Evolutionary conservation across 2,888 invertebrate species (phyloP).

Genomic region (Habrosyne pyritoides): DNA sequence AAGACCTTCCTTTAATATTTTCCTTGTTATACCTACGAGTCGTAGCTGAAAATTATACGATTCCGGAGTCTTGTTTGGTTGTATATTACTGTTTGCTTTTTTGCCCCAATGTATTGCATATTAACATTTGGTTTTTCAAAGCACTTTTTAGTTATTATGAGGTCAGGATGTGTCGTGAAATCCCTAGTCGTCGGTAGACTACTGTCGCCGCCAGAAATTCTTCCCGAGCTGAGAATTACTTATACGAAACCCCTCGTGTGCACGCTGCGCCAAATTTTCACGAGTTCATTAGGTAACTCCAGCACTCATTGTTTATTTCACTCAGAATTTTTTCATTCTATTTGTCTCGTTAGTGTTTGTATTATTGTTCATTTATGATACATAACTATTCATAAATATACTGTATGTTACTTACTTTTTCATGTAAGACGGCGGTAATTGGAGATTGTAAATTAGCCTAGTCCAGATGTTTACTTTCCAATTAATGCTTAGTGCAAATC

Average conservation of each 20-base stretch:
- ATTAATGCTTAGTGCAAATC: too few species aligned
- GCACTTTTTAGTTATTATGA: too few species aligned
- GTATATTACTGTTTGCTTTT: slow-evolving; percentile 30
- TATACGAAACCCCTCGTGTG: slow-evolving; percentile 64
- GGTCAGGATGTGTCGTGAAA: background rate
- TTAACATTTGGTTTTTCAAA: background rate
- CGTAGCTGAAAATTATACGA: slow-evolving; percentile 57
- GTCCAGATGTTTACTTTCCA: too few species aligned
- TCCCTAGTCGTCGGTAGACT: background rate
- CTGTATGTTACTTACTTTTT: too few species aligned
- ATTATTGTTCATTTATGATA: slow-evolving; percentile 48
- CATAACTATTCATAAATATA: slow-evolving; percentile 3
- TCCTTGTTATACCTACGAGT: slow-evolving; percentile 60
- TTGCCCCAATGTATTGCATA: background rate
- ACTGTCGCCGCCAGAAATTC: slow-evolving; percentile 51
- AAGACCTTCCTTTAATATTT: slow-evolving; percentile 65
- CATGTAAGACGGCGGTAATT: too few species aligned
- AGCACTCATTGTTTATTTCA: slow-evolving; percentile 69
- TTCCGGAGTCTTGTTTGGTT: slow-evolving; percentile 48
- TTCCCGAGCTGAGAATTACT: slow-evolving; percentile 65
- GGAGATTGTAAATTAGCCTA: too few species aligned
- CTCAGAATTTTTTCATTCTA: slow-evolving; percentile 52
- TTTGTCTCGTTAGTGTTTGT: slow-evolving; percentile 56
- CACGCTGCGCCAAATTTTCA: slow-evolving; percentile 65
- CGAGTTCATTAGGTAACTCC: slow-evolving; percentile 71